A percentile compares a stretch with the other conserved stretches of the same genome.
These are phyloP conservation scores for Stramonita haemastoma DNA, from an alignment of 2,888 invertebrate species.

Conservation along the genomic window DNA sequence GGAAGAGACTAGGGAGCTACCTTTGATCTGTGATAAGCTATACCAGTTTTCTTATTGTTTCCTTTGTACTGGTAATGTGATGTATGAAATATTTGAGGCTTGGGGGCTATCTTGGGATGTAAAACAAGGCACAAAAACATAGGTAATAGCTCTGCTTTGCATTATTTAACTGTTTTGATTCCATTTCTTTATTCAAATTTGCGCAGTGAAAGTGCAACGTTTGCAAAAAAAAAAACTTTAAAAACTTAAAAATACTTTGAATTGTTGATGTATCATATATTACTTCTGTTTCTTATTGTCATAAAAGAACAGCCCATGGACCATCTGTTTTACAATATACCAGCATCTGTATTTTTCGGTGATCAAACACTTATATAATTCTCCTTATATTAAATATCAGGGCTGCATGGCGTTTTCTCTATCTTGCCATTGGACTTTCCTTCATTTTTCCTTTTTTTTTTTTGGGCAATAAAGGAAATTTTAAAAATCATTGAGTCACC, in stretches of 20 bases:
- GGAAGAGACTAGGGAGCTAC: too few relatives aligned
- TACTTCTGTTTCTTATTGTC: constrained; percentile 7
- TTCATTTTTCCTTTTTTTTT: constrained; percentile 10
- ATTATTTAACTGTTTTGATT: too few relatives aligned
- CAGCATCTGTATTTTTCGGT: constrained; percentile 5
- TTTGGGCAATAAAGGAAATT: constrained; percentile 5
- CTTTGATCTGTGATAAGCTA: too few relatives aligned
- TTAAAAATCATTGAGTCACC: not conserved
- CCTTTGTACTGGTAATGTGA: too few relatives aligned
- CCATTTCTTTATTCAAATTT: not conserved
- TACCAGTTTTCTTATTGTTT: too few relatives aligned
- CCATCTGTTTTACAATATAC: constrained; percentile 12
- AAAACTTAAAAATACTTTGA: not conserved
- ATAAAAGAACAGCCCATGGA: not conserved
- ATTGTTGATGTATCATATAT: constrained; percentile 16
- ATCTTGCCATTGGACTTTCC: constrained; percentile 24
- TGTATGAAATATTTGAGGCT: too few relatives aligned
- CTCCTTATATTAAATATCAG: not conserved
- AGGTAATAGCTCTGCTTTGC: not conserved
- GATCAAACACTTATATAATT: not conserved
- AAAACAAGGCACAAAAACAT: not conserved
- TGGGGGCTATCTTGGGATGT: not conserved
- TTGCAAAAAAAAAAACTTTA: not conserved
- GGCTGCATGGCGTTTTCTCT: not conserved
- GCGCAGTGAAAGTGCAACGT: not conserved